A percentile compares a stretch with the other conserved stretches of the same genome.
Evolutionary conservation across 2,113 vertebrate genomes (phyloP).

Genomic region (Anolis sagrei): DNA sequence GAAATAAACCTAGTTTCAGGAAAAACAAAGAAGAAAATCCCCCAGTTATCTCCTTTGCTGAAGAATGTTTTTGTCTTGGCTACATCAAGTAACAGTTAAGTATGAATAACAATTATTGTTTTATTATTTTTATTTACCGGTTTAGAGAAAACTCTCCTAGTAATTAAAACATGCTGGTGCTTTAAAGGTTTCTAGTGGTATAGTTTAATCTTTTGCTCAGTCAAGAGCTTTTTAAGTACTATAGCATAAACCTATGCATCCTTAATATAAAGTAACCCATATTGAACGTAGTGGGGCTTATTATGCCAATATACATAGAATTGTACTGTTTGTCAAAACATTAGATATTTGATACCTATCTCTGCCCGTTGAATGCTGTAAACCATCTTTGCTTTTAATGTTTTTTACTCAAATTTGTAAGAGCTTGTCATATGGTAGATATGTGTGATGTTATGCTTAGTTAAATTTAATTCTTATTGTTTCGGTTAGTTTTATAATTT

Average conservation of each 20-base stretch:
- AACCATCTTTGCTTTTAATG: no score
- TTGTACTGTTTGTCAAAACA: neutral
- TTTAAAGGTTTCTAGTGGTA: neutral
- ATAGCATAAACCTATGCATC: neutral
- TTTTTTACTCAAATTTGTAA: no score
- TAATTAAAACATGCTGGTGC: neutral
- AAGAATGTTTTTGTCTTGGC: conserved; percentile 83
- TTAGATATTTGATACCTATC: no score
- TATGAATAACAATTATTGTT: conserved; percentile 34
- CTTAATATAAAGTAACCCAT: neutral
- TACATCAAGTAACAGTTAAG: conserved; percentile 86
- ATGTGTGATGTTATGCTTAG: no score
- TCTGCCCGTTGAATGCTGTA: no score
- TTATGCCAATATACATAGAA: neutral
- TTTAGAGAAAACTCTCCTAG: neutral
- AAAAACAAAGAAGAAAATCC: conserved; percentile 87
- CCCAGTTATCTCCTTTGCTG: conserved; percentile 85
- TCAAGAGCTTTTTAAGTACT: neutral
- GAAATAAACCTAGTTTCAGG: conserved; percentile 91
- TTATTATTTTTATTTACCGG: neutral
- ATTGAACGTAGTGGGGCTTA: neutral
- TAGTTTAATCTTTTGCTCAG: neutral
- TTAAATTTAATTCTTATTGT: no score
- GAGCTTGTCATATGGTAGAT: no score
- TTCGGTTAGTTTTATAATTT: no score